phyloP scores from a whole-genome alignment of 2,797 vertebrate genomes.

The Pristis pectinata region DNA sequence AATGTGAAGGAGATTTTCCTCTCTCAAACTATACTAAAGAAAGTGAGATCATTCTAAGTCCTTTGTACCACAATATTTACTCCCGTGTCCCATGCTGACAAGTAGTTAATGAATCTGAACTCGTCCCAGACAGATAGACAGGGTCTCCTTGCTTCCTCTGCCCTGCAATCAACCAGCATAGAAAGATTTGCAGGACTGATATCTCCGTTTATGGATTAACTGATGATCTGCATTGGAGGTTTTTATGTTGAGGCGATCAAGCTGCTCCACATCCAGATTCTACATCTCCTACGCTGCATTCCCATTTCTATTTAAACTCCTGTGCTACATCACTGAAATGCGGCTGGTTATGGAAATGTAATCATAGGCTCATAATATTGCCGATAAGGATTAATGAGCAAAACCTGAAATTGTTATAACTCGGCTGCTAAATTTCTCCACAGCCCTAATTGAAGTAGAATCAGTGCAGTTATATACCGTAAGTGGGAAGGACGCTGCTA shows the following conservation, averaged over 20 bases:
- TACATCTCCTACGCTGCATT: neutral
- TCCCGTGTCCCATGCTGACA: neutral
- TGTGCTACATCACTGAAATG: neutral
- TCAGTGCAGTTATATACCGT: neutral
- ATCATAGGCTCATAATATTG: neutral
- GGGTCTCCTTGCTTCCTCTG: neutral
- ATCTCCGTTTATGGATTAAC: neutral
- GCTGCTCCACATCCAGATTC: neutral
- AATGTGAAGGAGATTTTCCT: neutral
- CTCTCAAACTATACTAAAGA: neutral
- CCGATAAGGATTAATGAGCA: neutral
- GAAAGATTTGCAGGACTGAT: neutral
- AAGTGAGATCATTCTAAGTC: neutral
- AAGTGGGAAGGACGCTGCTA: neutral
- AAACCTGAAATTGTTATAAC: neutral
- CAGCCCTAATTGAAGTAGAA: neutral
- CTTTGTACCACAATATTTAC: neutral
- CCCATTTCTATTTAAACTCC: neutral
- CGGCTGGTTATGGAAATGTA: neutral
- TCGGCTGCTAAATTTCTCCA: neutral
- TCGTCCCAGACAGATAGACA: neutral
- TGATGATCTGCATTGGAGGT: neutral
- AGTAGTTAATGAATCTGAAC: neutral
- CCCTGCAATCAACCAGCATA: neutral
- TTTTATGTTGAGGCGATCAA: neutral